Percentiles rank a stretch among this genome's conserved stretches.
phyloP scores from a whole-genome alignment of 2,888 invertebrate genomes.

The Xylota sylvarum region DNA sequence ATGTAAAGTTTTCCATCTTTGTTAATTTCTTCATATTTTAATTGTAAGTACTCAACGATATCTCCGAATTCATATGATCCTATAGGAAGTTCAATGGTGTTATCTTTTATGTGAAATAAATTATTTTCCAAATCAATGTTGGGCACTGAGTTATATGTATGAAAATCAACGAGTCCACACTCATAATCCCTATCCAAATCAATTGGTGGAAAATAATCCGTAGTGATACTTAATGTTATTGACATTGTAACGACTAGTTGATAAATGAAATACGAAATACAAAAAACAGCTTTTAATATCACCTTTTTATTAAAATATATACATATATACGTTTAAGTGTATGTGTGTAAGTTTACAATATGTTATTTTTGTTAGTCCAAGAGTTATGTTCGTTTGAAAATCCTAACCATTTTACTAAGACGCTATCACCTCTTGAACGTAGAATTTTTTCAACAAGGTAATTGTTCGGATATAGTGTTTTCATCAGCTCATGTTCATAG shows the following conservation, averaged over 20 bases:
- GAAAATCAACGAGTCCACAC: conserved; percentile 80
- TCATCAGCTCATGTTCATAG: conserved; percentile 80
- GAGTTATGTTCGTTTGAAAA: conserved; percentile 78
- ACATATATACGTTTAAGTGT: not conserved
- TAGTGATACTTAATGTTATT: conserved; percentile 78
- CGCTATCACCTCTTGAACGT: conserved; percentile 72
- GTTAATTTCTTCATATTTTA: conserved; percentile 2
- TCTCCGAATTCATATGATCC: conserved; percentile 81
- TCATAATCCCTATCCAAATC: conserved; percentile 77
- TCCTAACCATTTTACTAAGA: conserved; percentile 78
- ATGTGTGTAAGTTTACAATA: conserved; percentile 12
- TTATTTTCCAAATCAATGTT: conserved; percentile 81
- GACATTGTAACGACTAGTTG: conserved; percentile 70
- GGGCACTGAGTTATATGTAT: conserved; percentile 77
- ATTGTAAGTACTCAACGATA: conserved; percentile 69
- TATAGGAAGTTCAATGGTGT: conserved; percentile 78
- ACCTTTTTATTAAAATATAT: not conserved
- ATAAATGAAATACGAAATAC: not conserved
- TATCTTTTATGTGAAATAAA: conserved; percentile 78
- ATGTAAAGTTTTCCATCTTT: conserved; percentile 19
- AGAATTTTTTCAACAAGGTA: conserved; percentile 81
- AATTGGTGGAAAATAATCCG: conserved; percentile 64
- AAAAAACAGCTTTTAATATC: not conserved
- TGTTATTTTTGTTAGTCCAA: conserved; percentile 78
- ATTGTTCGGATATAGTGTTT: conserved; percentile 79